phyloP scores from a whole-genome alignment of 2,797 vertebrate species.

The Gallirallus australis region DNA sequence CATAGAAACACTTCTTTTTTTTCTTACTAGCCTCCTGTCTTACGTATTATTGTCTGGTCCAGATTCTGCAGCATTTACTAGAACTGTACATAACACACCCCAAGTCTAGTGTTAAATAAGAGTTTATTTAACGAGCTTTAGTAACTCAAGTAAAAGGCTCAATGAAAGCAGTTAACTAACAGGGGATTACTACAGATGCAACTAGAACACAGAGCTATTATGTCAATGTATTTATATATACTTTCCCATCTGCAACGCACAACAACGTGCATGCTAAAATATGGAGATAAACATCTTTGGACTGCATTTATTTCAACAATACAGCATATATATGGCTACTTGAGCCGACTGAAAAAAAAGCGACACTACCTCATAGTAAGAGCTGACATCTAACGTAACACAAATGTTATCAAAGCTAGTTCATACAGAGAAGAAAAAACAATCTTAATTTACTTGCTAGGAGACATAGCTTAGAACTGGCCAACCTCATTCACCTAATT shows the following conservation, averaged over 20 bases:
- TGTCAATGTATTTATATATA: neutral
- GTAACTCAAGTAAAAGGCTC: conserved; percentile 26
- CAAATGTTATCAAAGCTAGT: neutral
- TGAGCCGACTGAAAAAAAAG: neutral
- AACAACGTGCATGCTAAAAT: neutral
- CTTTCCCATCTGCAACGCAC: neutral
- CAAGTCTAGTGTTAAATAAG: conserved; percentile 39
- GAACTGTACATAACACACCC: neutral
- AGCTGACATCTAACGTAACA: neutral
- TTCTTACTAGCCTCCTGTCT: conserved; percentile 23
- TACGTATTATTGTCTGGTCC: conserved; percentile 5
- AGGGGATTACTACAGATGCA: neutral
- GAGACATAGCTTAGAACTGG: neutral
- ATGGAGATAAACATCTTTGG: neutral
- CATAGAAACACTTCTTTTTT: neutral
- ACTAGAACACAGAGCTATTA: neutral
- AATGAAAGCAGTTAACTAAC: conserved; percentile 45
- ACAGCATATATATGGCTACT: neutral
- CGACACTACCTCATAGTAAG: neutral
- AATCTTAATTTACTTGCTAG: neutral
- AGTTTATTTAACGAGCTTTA: conserved; percentile 47
- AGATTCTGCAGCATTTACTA: neutral
- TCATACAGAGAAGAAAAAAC: neutral
- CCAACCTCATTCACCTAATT: neutral
- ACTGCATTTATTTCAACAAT: neutral